Evolutionary conservation across 1,140 invertebrate species (phyloP).

Genomic region (Cydia strobilella): DNA sequence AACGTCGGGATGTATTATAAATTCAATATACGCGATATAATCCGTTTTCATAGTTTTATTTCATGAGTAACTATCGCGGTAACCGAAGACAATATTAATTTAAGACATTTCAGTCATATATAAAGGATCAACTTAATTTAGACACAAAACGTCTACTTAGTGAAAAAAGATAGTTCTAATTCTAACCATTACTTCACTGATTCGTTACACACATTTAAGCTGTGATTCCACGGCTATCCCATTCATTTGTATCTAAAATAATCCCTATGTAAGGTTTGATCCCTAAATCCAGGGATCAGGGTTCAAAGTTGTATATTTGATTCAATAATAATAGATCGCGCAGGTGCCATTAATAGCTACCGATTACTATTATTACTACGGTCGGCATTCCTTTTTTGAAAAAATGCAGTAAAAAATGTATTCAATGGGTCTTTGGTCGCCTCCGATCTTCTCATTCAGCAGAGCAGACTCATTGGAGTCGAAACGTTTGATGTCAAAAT

Average conservation of each 20-base stretch:
- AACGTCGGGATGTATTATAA: too few species aligned
- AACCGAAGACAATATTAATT: too few species aligned
- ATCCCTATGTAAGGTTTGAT: not conserved
- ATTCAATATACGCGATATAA: too few species aligned
- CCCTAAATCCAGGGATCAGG: not conserved
- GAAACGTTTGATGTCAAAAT: too few species aligned
- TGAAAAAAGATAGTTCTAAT: not conserved
- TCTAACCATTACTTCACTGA: not conserved
- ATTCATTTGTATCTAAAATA: not conserved
- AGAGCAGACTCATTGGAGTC: not conserved
- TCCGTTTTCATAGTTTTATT: too few species aligned
- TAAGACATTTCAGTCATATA: too few species aligned
- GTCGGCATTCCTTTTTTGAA: slow-evolving; percentile 12
- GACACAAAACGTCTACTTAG: not conserved
- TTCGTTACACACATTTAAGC: not conserved
- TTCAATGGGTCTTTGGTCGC: not conserved
- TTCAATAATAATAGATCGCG: not conserved
- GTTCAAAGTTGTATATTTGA: not conserved
- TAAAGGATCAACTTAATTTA: not conserved
- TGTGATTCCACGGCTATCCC: not conserved
- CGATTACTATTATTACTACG: not conserved
- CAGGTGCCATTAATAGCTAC: slow-evolving; percentile 5
- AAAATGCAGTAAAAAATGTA: slow-evolving; percentile 4
- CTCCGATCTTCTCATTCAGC: not conserved
- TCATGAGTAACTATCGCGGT: too few species aligned